Conservation (phyloP, 2,888 invertebrate species). For the Amphimallon solstitiale region DNA sequence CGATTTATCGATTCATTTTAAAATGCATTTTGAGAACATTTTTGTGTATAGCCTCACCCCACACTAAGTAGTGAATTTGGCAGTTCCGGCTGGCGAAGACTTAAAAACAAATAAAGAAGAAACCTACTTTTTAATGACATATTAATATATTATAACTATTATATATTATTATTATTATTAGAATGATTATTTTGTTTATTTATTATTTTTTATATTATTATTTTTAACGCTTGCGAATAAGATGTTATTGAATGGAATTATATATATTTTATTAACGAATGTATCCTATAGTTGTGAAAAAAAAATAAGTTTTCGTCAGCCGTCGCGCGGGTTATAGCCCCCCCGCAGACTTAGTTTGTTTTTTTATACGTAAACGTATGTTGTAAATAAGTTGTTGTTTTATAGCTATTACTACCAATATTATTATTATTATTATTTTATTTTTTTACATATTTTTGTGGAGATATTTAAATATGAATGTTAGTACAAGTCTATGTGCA, state of each 20-base stretch:
- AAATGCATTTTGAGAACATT: constrained; percentile 36
- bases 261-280: constrained; percentile 47
- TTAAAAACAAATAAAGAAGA: neutral
- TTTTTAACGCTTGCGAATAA: constrained; percentile 61
- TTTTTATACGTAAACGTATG: constrained; percentile 55
- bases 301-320: constrained; percentile 51
- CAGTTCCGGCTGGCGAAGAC: constrained; percentile 47
- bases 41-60: constrained; percentile 48
- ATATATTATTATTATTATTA: constrained; percentile 32
- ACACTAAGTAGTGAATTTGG: constrained; percentile 43
- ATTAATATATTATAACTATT: constrained; percentile 31
- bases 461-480: constrained; percentile 65
- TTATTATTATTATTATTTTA: constrained; percentile 64
- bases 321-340: constrained; percentile 37
- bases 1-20: constrained; percentile 42
- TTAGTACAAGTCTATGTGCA: constrained; percentile 59
- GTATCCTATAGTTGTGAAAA: constrained; percentile 26
- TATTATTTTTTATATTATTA: constrained; percentile 65
- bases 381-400: constrained; percentile 65
- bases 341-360: constrained; percentile 59
- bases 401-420: constrained; percentile 63
- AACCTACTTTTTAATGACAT: neutral
- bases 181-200: constrained; percentile 50
- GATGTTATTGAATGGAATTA: constrained; percentile 61
- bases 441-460: constrained; percentile 67